phyloP scores from a whole-genome alignment of 2,888 invertebrate species.

The Uropetala carovei region DNA sequence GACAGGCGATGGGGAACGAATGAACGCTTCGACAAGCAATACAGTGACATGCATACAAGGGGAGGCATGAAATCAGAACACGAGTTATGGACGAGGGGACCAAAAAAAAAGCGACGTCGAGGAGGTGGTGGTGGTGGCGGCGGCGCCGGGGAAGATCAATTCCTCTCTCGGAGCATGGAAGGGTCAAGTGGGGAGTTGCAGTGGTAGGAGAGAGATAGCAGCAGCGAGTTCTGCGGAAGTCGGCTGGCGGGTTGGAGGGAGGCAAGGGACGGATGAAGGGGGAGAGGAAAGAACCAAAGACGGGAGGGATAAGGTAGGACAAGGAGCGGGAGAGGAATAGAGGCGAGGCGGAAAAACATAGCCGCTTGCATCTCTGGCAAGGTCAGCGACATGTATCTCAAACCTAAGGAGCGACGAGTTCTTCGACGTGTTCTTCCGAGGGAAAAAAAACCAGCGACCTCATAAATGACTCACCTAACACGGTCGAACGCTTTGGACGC shows the following conservation, averaged over 20 bases:
- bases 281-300: neutral
- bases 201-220: neutral
- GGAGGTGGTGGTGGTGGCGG: neutral
- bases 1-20: neutral
- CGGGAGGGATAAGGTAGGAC: neutral
- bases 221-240: neutral
- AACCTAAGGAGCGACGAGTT: neutral
- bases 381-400: neutral
- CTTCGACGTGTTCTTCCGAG: no score
- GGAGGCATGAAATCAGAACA: constrained; percentile 16
- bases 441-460: neutral
- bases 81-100: neutral
- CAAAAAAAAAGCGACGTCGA: neutral
- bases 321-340: neutral
- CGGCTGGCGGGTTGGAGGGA: neutral
- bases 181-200: constrained; percentile 5
- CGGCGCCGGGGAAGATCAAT: constrained; percentile 16
- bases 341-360: neutral
- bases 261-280: neutral
- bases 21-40: neutral
- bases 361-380: neutral
- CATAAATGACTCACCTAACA: neutral
- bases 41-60: neutral
- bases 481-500: neutral
- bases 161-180: constrained; percentile 19